Evolutionary conservation across 2,888 invertebrate species (phyloP).

Genomic region (Ormyrus pomaceus): DNA sequence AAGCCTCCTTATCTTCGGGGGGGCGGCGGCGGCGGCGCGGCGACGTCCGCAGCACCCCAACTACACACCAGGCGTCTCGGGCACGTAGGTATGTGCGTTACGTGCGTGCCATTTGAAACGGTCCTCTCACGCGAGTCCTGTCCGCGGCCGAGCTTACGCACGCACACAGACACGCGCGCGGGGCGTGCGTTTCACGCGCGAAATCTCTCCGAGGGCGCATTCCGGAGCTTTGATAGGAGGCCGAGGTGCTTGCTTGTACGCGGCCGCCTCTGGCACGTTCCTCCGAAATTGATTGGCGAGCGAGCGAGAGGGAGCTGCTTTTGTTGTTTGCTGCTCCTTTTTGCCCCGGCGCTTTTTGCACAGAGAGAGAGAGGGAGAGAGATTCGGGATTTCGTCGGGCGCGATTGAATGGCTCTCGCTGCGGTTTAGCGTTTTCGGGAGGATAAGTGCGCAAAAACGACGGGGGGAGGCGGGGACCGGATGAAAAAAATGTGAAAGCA

Average conservation of each 20-base stretch:
- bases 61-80: background rate
- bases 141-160: background rate
- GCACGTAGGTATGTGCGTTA: constrained; percentile 24
- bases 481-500: too few relatives aligned
- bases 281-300: background rate
- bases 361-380: background rate
- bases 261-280: background rate
- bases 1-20: constrained; percentile 22
- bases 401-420: background rate
- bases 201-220: too few relatives aligned
- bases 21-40: too few relatives aligned
- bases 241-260: background rate
- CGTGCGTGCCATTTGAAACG: constrained; percentile 28
- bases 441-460: background rate
- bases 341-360: background rate
- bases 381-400: background rate
- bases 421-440: background rate
- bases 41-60: background rate
- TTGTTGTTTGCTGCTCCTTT: background rate
- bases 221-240: background rate
- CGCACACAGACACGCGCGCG: too few relatives aligned
- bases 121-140: background rate
- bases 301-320: background rate
- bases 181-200: too few relatives aligned
- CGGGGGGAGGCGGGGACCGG: too few relatives aligned